A percentile compares a stretch with the other conserved stretches of the same genome.
Conservation (phyloP, 2,888 invertebrate species). For the Melanophora roralis region DNA sequence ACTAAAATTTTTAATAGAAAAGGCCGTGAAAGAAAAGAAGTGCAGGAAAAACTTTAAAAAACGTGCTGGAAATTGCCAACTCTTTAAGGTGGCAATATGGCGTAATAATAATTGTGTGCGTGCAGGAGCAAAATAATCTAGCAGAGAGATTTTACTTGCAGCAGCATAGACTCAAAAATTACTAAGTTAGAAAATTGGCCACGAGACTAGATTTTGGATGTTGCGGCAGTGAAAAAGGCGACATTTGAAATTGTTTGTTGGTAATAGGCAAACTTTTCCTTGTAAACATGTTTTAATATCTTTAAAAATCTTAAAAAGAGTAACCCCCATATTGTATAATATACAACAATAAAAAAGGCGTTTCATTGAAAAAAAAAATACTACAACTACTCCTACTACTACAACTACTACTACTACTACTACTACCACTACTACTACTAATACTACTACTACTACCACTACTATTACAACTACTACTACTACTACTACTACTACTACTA, state of each 20-base stretch:
- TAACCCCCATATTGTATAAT: too few species aligned
- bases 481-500: too few species aligned
- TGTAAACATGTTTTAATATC: too few species aligned
- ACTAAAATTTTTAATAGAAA: background rate
- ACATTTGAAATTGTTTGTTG: background rate
- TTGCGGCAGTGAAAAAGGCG: conserved; percentile 5
- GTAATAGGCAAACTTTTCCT: too few species aligned
- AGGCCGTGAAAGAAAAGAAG: background rate
- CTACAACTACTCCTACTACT: too few species aligned
- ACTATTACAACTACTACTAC: too few species aligned
- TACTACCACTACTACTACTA: too few species aligned
- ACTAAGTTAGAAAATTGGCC: conserved; percentile 8
- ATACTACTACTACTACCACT: too few species aligned
- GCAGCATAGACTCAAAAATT: background rate
- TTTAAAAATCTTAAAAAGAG: too few species aligned
- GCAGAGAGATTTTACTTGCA: background rate
- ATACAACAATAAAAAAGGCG: too few species aligned
- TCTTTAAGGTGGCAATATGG: conserved; percentile 1
- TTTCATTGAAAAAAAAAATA: too few species aligned
- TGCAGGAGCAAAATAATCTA: background rate
- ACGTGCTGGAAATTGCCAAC: conserved; percentile 22
- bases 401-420: too few species aligned
- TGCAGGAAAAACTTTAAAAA: background rate
- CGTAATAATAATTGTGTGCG: background rate
- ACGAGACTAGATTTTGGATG: background rate